Evolutionary conservation across 2,888 invertebrate species (phyloP).

Genomic region (Alsophila aescularia): DNA sequence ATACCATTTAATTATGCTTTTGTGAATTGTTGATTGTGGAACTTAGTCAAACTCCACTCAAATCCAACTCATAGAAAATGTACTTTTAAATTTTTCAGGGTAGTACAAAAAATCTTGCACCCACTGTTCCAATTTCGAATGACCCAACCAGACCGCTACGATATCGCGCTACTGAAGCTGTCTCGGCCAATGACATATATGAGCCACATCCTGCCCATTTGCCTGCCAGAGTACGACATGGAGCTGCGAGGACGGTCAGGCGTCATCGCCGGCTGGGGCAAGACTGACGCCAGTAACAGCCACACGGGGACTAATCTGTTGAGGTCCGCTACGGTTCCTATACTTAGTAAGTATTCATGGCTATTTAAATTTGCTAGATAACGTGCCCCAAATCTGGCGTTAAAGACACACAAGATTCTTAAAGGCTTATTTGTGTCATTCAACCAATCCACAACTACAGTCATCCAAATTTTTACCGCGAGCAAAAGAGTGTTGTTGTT

Average conservation of each 20-base stretch:
- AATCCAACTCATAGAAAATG: not conserved
- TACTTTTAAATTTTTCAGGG: slow-evolving; percentile 62
- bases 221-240: slow-evolving; percentile 85
- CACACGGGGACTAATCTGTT: slow-evolving; percentile 92
- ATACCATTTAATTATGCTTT: no score
- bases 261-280: slow-evolving; percentile 93
- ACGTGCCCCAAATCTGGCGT: no score
- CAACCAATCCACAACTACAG: no score
- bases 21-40: no score
- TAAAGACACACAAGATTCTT: no score
- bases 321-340: slow-evolving; percentile 92
- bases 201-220: slow-evolving; percentile 91
- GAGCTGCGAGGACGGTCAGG: slow-evolving; percentile 69
- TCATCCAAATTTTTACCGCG: no score
- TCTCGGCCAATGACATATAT: slow-evolving; percentile 86
- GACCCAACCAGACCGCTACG: slow-evolving; percentile 93
- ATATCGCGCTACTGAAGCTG: slow-evolving; percentile 90
- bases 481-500: no score
- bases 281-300: slow-evolving; percentile 88
- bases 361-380: no score
- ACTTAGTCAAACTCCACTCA: no score
- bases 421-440: no score
- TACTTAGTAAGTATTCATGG: slow-evolving; percentile 86
- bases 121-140: slow-evolving; percentile 91
- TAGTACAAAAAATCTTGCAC: slow-evolving; percentile 90